Conservation (phyloP, 2,888 invertebrate genomes). For the Cartodere bifasciata region DNA sequence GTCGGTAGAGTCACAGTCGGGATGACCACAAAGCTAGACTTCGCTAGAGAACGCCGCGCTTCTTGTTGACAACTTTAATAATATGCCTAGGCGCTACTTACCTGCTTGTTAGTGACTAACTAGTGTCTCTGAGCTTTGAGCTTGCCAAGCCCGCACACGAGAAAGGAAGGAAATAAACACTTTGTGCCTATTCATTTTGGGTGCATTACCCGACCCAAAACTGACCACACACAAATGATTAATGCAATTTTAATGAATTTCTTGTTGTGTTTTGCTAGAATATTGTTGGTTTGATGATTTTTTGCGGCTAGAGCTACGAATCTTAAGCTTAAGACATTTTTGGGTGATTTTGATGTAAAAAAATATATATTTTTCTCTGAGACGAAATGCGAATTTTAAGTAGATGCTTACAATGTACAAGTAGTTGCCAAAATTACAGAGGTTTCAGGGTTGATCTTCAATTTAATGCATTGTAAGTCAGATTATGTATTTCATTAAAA, state of each 20-base stretch:
- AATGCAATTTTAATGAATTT: background rate
- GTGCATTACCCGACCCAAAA: background rate
- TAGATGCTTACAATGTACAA: too few relatives aligned
- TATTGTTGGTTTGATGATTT: too few relatives aligned
- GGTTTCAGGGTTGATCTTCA: too few relatives aligned
- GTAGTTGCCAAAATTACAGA: too few relatives aligned
- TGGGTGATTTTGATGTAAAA: slow-evolving; percentile 2
- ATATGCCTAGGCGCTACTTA: slow-evolving; percentile 18
- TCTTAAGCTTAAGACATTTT: too few relatives aligned
- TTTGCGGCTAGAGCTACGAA: too few relatives aligned
- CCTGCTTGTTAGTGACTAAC: slow-evolving; percentile 18
- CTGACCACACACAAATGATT: too few relatives aligned
- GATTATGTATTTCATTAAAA: too few relatives aligned
- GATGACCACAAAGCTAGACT: slow-evolving; percentile 12
- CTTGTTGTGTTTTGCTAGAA: slow-evolving; percentile 1
- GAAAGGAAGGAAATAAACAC: slow-evolving; percentile 8
- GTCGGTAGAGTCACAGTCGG: slow-evolving; percentile 5
- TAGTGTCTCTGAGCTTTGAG: slow-evolving; percentile 10
- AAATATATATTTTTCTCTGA: slow-evolving; percentile 9
- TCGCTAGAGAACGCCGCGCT: too few relatives aligned
- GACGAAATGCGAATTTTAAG: too few relatives aligned
- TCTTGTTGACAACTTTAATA: slow-evolving; percentile 18
- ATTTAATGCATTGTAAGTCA: too few relatives aligned
- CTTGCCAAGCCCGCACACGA: slow-evolving; percentile 9
- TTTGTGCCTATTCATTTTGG: background rate